Conservation (phyloP, 2,888 invertebrate species). For the Cheilosia pagana region DNA sequence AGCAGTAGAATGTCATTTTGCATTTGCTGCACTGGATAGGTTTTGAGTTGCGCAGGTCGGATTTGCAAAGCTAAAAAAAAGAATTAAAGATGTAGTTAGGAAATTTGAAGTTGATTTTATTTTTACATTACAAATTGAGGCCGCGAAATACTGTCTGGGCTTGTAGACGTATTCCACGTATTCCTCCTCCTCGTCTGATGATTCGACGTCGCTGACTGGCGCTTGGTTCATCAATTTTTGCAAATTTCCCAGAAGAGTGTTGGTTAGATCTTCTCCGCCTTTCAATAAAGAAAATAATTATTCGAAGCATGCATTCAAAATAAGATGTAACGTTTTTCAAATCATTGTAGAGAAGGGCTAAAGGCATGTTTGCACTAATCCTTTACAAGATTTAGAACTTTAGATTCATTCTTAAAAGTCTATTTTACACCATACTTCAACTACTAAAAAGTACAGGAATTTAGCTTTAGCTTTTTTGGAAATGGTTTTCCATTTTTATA, state of each 20-base stretch:
- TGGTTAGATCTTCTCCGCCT: constrained; percentile 77
- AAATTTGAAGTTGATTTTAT: not conserved
- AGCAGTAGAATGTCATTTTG: constrained; percentile 87
- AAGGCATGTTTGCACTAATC: too few relatives aligned
- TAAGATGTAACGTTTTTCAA: too few relatives aligned
- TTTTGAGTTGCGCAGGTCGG: constrained; percentile 77
- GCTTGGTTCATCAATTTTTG: constrained; percentile 80
- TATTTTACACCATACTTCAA: too few relatives aligned
- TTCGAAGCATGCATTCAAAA: too few relatives aligned
- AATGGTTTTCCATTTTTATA: too few relatives aligned
- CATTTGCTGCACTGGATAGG: constrained; percentile 84
- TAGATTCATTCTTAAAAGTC: too few relatives aligned
- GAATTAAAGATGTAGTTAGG: constrained; percentile 78
- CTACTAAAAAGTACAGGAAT: too few relatives aligned
- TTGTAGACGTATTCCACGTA: constrained; percentile 87
- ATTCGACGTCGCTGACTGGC: constrained; percentile 79
- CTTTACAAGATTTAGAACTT: too few relatives aligned
- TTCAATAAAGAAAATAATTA: too few relatives aligned
- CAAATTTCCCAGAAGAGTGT: constrained; percentile 79
- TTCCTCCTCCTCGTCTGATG: constrained; percentile 85
- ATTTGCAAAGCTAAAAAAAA: constrained; percentile 79
- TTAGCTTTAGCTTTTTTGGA: too few relatives aligned
- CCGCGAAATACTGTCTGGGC: constrained; percentile 87
- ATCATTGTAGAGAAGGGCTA: too few relatives aligned
- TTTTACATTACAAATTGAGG: constrained; percentile 85